Evolutionary conservation across 2,113 vertebrate genomes (phyloP).

Genomic region (Oreochromis niloticus): DNA sequence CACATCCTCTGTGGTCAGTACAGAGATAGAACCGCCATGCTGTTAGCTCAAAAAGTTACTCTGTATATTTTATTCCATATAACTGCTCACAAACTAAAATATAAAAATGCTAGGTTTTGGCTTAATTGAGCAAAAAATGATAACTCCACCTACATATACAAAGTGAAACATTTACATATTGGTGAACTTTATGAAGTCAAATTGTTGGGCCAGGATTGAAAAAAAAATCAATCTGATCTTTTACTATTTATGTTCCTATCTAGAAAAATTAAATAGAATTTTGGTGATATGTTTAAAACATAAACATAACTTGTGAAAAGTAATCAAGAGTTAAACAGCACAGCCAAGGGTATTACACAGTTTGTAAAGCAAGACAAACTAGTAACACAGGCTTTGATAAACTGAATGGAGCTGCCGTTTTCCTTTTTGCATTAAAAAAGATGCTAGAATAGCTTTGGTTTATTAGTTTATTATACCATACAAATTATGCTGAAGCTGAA

Average conservation of each 20-base stretch:
- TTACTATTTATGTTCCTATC: neutral
- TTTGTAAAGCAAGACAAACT: neutral
- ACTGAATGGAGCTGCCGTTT: neutral
- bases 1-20: neutral
- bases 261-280: neutral
- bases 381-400: neutral
- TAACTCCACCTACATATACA: neutral
- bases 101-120: neutral
- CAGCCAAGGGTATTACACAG: neutral
- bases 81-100: neutral
- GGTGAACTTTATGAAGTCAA: neutral
- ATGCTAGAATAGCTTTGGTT: neutral
- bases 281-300: neutral
- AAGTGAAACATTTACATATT: neutral
- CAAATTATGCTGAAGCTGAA: neutral
- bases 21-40: neutral
- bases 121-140: neutral
- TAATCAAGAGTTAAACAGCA: neutral
- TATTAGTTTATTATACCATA: neutral
- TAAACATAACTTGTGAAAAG: neutral
- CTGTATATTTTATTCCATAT: neutral
- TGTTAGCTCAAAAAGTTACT: neutral
- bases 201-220: neutral
- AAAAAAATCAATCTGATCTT: neutral
- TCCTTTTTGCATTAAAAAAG: neutral